These are phyloP conservation scores for Cheilosia variabilis DNA, from an alignment of 2,888 invertebrate genomes.

Conservation along the genomic window DNA sequence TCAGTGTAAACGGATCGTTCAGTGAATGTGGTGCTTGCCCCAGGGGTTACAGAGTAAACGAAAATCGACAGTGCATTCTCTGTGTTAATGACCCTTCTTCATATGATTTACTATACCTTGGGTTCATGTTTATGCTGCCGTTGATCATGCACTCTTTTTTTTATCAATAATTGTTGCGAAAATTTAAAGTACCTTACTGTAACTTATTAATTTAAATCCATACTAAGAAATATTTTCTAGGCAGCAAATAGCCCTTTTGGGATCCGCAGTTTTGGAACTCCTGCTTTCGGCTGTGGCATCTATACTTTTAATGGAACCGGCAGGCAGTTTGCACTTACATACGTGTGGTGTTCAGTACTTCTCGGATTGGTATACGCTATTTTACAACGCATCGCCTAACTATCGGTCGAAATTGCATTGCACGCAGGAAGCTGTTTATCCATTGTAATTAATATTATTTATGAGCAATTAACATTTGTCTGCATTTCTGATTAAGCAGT, in stretches of 20 bases:
- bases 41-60: slow-evolving; percentile 89
- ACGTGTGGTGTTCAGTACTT: slow-evolving; percentile 92
- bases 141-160: slow-evolving; percentile 96
- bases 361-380: slow-evolving; percentile 98
- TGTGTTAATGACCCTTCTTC: slow-evolving; percentile 91
- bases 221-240: slow-evolving; percentile 86
- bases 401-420: slow-evolving; percentile 95
- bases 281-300: slow-evolving; percentile 90
- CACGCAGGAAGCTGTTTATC: slow-evolving; percentile 99
- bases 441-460: slow-evolving; percentile 89
- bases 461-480: too few species aligned
- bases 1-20: slow-evolving; percentile 88
- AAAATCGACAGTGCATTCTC: slow-evolving; percentile 88
- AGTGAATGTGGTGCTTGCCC: slow-evolving; percentile 94
- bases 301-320: slow-evolving; percentile 91
- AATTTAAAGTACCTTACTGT: slow-evolving; percentile 86
- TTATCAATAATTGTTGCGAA: slow-evolving; percentile 93
- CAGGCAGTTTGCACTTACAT: slow-evolving; percentile 89
- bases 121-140: slow-evolving; percentile 96
- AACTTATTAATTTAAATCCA: not conserved
- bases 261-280: slow-evolving; percentile 93
- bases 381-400: slow-evolving; percentile 96
- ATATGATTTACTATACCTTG: slow-evolving; percentile 97
- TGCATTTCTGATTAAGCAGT: too few species aligned
- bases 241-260: slow-evolving; percentile 90